Conservation (phyloP, 2,888 invertebrate genomes). For the Drosophila algonquin region DNA sequence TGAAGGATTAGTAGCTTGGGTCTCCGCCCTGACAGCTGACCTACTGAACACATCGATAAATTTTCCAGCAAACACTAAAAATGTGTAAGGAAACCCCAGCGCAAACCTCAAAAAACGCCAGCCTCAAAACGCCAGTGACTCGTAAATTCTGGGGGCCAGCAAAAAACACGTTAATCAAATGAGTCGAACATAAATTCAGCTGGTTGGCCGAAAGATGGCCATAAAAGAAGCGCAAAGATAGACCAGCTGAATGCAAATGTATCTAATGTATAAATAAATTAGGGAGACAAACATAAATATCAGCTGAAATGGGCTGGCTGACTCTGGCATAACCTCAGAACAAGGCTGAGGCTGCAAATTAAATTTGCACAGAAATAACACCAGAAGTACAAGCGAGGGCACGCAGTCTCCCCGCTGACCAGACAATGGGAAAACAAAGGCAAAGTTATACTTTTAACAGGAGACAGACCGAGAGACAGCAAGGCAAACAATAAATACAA, state of each 20-base stretch:
- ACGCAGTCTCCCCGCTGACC: slow-evolving; percentile 43
- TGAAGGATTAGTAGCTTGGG: slow-evolving; percentile 27
- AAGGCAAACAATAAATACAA: slow-evolving; percentile 70
- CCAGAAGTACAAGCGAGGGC: slow-evolving; percentile 25
- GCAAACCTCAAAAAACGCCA: slow-evolving; percentile 38
- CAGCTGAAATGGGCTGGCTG: slow-evolving; percentile 17
- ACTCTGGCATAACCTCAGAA: slow-evolving; percentile 47
- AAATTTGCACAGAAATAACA: slow-evolving; percentile 54
- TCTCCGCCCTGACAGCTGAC: slow-evolving; percentile 20
- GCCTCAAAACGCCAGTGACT: slow-evolving; percentile 44
- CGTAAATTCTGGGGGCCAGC: slow-evolving; percentile 43
- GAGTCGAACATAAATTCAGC: slow-evolving; percentile 65
- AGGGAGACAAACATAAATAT: slow-evolving; percentile 49
- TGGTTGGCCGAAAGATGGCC: slow-evolving; percentile 31
- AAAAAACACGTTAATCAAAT: slow-evolving; percentile 68
- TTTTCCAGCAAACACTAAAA: slow-evolving; percentile 11
- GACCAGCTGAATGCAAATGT: slow-evolving; percentile 41
- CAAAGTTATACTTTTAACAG: slow-evolving; percentile 32
- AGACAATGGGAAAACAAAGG: slow-evolving; percentile 62
- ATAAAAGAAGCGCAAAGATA: slow-evolving; percentile 34
- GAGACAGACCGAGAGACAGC: slow-evolving; percentile 14
- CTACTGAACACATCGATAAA: slow-evolving; percentile 37
- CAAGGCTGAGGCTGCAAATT: slow-evolving; percentile 56
- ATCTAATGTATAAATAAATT: slow-evolving; percentile 54
- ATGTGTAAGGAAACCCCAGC: background rate